Conservation (phyloP, 2,797 vertebrate genomes). For the Trematomus bernacchii region DNA sequence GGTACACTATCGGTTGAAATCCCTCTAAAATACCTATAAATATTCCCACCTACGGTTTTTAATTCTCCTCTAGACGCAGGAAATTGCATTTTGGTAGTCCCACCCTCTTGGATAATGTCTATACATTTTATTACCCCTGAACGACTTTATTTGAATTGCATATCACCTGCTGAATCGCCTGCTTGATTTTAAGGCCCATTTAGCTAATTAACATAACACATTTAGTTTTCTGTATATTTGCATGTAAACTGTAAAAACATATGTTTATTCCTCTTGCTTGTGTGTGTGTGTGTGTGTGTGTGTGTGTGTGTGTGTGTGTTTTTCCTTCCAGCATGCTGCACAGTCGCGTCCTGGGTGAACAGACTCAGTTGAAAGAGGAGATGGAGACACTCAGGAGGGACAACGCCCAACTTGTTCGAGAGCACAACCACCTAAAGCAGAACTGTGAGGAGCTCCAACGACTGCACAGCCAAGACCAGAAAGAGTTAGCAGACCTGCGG, state of each 20-base stretch:
- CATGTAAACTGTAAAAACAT: neutral
- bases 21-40: neutral
- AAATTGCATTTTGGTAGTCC: neutral
- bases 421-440: slow-evolving; percentile 96
- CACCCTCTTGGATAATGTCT: neutral
- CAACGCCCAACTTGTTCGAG: slow-evolving; percentile 90
- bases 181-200: neutral
- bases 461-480: slow-evolving; percentile 93
- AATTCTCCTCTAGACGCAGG: neutral
- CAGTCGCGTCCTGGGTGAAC: slow-evolving; percentile 94
- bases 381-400: slow-evolving; percentile 94
- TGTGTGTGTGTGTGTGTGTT: neutral
- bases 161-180: neutral
- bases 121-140: neutral
- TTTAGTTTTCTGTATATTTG: neutral
- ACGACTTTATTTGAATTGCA: neutral
- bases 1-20: neutral
- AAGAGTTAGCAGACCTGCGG: slow-evolving; percentile 92
- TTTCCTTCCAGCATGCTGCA: slow-evolving; percentile 90
- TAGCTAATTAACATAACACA: slow-evolving; percentile 1
- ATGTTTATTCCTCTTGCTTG: neutral
- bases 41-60: neutral
- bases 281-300: neutral
- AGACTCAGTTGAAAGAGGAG: slow-evolving; percentile 95
- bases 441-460: slow-evolving; percentile 95